Evolutionary conservation across 1,140 invertebrate genomes (phyloP).

Genomic region (Drosophila santomea): DNA sequence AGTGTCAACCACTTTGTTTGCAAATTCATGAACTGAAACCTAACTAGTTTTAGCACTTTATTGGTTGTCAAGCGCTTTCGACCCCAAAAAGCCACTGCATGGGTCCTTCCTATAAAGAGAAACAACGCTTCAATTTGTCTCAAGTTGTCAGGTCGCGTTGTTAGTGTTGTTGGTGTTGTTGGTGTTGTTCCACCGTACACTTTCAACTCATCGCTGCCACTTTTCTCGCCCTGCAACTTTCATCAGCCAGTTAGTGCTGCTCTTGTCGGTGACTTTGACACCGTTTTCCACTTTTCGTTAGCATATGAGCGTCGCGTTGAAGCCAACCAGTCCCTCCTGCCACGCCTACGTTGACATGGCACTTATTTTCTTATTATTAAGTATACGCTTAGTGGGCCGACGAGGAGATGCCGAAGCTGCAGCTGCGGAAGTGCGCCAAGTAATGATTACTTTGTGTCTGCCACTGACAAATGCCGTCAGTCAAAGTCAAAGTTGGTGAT

Average conservation of each 20-base stretch:
- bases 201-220: constrained; percentile 44
- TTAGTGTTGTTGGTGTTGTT: constrained; percentile 32
- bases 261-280: constrained; percentile 75
- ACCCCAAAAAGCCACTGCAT: constrained; percentile 35
- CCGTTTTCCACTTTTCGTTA: constrained; percentile 80
- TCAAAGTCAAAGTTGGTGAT: constrained; percentile 71
- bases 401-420: constrained; percentile 4
- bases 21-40: constrained; percentile 2
- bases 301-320: constrained; percentile 39
- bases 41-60: constrained; percentile 43
- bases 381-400: constrained; percentile 72
- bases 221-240: constrained; percentile 35
- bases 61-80: constrained; percentile 30
- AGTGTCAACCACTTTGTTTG: not conserved
- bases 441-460: constrained; percentile 83
- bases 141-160: constrained; percentile 67
- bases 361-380: constrained; percentile 84
- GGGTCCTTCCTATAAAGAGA: constrained; percentile 15
- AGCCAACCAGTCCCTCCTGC: constrained; percentile 1
- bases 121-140: constrained; percentile 79
- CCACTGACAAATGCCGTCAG: constrained; percentile 79
- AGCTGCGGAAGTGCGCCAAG: constrained; percentile 50
- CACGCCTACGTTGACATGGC: constrained; percentile 61
- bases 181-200: constrained; percentile 13
- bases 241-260: constrained; percentile 35